Percentiles rank a stretch among this genome's conserved stretches.
Evolutionary conservation across 2,797 vertebrate species (phyloP).

Genomic region (Gallinago nigripennis): DNA sequence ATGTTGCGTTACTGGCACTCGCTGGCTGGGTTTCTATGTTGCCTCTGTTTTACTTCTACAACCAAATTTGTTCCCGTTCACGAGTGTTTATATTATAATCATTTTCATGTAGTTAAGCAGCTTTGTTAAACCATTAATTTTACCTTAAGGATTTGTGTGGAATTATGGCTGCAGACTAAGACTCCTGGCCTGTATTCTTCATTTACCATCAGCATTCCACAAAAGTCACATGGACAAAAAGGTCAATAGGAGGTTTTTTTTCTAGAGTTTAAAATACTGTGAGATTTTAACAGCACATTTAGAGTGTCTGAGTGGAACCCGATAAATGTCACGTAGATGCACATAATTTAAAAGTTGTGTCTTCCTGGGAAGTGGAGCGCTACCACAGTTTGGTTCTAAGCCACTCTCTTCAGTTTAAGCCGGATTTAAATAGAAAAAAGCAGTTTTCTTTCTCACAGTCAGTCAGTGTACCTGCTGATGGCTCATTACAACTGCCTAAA

Average conservation of each 20-base stretch:
- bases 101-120: background rate
- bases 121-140: constrained; percentile 6
- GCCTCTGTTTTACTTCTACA: background rate
- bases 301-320: background rate
- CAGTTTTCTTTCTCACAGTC: background rate
- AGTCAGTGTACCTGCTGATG: background rate
- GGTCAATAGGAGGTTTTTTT: background rate
- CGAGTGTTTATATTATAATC: background rate
- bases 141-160: background rate
- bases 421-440: background rate
- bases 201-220: background rate
- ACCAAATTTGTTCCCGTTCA: background rate
- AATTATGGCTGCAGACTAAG: background rate
- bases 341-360: background rate
- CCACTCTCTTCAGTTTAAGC: background rate
- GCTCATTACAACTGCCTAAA: background rate
- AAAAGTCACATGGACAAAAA: background rate
- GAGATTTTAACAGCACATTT: background rate
- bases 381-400: background rate
- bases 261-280: background rate
- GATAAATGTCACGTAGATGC: constrained; percentile 11
- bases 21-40: background rate
- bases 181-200: background rate
- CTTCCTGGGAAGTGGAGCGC: background rate
- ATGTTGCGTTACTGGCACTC: background rate